Evolutionary conservation across 2,113 vertebrate genomes (phyloP), one percentile per base, ranked within the genome.

Genomic region (Crotalus viridis): DNA sequence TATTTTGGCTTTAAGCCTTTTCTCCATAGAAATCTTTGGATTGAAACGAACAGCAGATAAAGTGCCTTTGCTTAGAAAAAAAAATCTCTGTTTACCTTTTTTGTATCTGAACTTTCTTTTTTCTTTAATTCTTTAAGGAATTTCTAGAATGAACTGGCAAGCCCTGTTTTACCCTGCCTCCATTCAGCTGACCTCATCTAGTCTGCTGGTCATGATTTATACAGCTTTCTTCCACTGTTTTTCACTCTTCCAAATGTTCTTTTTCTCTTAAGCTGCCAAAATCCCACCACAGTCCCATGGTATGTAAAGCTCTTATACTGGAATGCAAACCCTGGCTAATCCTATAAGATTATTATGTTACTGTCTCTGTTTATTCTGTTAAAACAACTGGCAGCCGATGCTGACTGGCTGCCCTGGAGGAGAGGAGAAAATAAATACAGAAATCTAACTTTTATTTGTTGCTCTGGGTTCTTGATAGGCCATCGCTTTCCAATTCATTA

Each of bases 381-480:
- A 22, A 81, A 10, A 39, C 33, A 33, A 15, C 88, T 89, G 55
- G 10, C 26, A 48, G 56, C 26, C 3, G 26, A 19, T 51, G 59
- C 43, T 24, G 43, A 51, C 21, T 4, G 22, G 3, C 17, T 51
- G 74, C 33, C 1, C 17, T 7, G 52, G 87, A 92, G 94, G 33
- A 94, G 0, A 1, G 92, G 92, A 95, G 97, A 96, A 9, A 91
- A 95, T 95, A 96, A 95, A 97, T 95, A 94, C 94, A 97, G 93
- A 89, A 55, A 92, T 94, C 7, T 33, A n/a, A 90, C 19, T 61
- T 56, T 61, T 87, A 22, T 86, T 91, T 86, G 57, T 56, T 51
- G 43, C 10, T 57, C 74, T 28, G 9, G 26, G 43, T 39, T 17
- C n/a, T 26, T 87, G 28, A 48, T n/a, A 33, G 43, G 39, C 4